Evolutionary conservation across 2,113 vertebrate species (phyloP), one percentile per base, ranked within the genome.

Genomic region (Chlamydotis undulata): DNA sequence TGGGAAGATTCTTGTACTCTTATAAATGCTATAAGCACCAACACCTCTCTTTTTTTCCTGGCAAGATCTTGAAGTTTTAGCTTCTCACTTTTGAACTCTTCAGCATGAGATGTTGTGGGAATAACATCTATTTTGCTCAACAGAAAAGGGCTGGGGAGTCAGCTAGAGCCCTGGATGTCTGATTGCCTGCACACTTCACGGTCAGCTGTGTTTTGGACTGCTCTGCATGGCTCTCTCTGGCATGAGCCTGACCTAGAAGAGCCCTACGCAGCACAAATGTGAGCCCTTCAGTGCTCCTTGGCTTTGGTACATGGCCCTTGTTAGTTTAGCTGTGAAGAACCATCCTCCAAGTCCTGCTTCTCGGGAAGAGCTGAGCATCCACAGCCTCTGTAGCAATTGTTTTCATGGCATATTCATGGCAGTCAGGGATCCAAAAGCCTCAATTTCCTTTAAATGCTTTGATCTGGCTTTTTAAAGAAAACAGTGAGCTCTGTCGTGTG

Each of bases 121-220:
- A 49, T 14, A 39, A 45, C 31, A 35, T 39, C 52, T 71, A 13
- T 74, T 91, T 14, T 77, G n/a, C 19, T 80, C 23, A 31, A 65
- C 22, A 56, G 31, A 52, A 70, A 67, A 74, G n/a, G 19, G 8
- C 25, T 80, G 33, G 7, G 26, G 29, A n/a, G 4, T 47, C 79
- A 86, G 39, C 64, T 53, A 50, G 55, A 86, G 71, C 35, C 53
- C 77, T 35, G 52, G 39, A 56, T 6, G 3, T 12, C 45, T 39
- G 45, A 33, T 4, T 64, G 25, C 21, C 45, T 56, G 29, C 24
- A 39, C 0, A 0, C 15, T 31, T 68, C 8, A 4, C 8, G 12
- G 22, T 59, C 8, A 78, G 28, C 65, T 33, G 14, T 49, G 28
- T 5, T 63, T 59, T 63, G 31, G 17, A 29, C 56, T 43, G 68